Evolutionary conservation across 2,113 vertebrate species (phyloP).

Genomic region (Potamarius usumacintae): DNA sequence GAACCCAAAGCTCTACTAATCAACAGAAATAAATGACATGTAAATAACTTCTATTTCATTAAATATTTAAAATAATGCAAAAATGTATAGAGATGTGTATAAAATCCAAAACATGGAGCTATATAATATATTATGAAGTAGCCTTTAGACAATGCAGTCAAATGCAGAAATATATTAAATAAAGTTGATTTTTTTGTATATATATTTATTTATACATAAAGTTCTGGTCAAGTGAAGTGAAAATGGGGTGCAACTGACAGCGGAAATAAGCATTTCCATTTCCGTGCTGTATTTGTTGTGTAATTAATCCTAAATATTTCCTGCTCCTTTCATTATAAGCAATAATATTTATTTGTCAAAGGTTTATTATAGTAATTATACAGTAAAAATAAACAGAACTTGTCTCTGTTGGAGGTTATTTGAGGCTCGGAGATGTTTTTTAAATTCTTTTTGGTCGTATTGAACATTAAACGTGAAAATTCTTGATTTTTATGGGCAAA

Average conservation of each 20-base stretch:
- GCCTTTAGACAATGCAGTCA: neutral
- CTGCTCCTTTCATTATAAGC: neutral
- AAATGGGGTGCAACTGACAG: neutral
- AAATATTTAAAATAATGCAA: neutral
- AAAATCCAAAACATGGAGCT: neutral
- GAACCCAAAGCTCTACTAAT: neutral
- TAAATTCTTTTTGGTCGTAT: neutral
- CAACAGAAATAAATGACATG: neutral
- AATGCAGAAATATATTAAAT: neutral
- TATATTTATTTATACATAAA: too few relatives aligned
- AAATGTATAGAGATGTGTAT: neutral
- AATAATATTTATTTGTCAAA: conserved; percentile 17
- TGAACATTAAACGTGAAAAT: neutral
- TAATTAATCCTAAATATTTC: neutral
- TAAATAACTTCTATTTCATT: neutral
- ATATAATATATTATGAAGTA: neutral
- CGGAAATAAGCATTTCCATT: conserved; percentile 4
- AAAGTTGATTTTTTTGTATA: neutral
- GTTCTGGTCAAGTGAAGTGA: neutral
- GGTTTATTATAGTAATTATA: conserved; percentile 12
- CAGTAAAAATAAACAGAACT: neutral
- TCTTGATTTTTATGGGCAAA: too few relatives aligned
- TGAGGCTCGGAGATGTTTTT: neutral
- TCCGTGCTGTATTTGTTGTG: neutral
- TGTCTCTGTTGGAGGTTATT: neutral